Conservation (phyloP, 2,113 vertebrate species). For the Dipodomys ordii region DNA sequence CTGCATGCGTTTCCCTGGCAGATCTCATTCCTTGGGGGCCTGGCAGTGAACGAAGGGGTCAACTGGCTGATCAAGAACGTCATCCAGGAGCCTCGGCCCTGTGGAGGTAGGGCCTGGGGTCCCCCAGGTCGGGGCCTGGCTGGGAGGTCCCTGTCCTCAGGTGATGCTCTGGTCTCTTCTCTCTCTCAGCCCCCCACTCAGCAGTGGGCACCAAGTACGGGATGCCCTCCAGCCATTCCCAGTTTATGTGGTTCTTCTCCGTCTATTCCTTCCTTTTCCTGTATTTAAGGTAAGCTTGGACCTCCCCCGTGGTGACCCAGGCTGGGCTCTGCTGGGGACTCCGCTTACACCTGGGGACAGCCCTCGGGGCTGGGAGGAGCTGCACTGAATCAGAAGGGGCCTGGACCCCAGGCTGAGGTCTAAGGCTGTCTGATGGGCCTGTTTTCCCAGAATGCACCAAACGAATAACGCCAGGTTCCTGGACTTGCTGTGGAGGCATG, state of each 20-base stretch:
- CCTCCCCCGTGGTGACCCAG: rapidly evolving
- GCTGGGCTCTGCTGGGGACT: neutral
- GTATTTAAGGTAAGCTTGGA: constrained; percentile 95
- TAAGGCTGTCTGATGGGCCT: constrained; percentile 63
- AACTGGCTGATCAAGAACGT: constrained; percentile 98
- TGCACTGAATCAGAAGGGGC: neutral
- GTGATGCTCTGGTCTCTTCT: constrained; percentile 67
- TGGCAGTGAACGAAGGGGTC: constrained; percentile 95
- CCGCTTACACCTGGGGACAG: too few relatives aligned
- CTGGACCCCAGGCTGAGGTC: neutral
- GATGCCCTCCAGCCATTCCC: constrained; percentile 98
- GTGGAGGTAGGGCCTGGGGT: constrained; percentile 89
- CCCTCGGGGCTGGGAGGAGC: neutral
- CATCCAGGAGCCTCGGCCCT: constrained; percentile 96
- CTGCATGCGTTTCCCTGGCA: constrained; percentile 78
- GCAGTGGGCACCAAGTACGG: constrained; percentile 94
- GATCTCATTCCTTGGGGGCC: constrained; percentile 98
- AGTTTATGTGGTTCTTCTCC: constrained; percentile 99
- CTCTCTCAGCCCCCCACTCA: constrained; percentile 90
- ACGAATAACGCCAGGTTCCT: constrained; percentile 99
- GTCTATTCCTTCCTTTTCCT: constrained; percentile 99
- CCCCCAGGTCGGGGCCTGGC: neutral
- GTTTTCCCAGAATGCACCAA: constrained; percentile 96
- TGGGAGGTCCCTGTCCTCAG: constrained; percentile 27
- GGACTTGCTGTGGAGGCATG: constrained; percentile 97